Base-by-base conservation (phyloP, 2,797 vertebrate genomes). In the Decapterus maruadsi region DNA sequence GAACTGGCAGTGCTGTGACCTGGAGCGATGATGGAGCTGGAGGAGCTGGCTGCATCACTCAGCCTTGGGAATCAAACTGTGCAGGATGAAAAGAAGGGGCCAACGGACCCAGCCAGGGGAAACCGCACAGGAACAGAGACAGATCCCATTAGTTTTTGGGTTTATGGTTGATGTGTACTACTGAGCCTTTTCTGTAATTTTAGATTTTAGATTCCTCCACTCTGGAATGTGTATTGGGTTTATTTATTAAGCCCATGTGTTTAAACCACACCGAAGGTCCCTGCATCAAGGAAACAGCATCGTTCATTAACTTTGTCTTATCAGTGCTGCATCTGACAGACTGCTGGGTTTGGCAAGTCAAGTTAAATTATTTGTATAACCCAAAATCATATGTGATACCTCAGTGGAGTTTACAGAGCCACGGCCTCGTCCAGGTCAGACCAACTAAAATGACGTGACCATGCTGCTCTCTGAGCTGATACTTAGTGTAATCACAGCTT, bases 1-100 rank as follows among this genome's bases (percentile, higher is more conserved):
- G 90, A 92, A 90, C 84, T 68, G 84, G 81, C 74, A 74, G 89
- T 81, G 78, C 79, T 72, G 83, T 89, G 92, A 91, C 90, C 83
- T 83, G 87, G 84, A 90, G 94, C 83, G 93, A 90, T 93, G 94
- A 95, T 84, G 85, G 94, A 95, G 91, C 77, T 61, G 81, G 51
- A 83, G 81, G 84, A 90, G 91, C 90, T 88, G 93, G 88, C 89
- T 90, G 88, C 89, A 50, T 78, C 83, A 16, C 60, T 73, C 48
- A 34, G 83, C 64, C 90, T 87, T 83, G 86, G 83, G 93, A 87
- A 88, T 82, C 65, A 73, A 80, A 68, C 76, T 65, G 72, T 61
- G 59, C 56, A 46, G 54, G 57, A 80, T 19, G 31, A 83, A 88
- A 76, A 68, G n/a, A 77, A 26, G 53, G 34, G 56, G 63, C 34